Evolutionary conservation across 2,113 vertebrate genomes (phyloP).

Genomic region (Ptychochromis oligacanthus): DNA sequence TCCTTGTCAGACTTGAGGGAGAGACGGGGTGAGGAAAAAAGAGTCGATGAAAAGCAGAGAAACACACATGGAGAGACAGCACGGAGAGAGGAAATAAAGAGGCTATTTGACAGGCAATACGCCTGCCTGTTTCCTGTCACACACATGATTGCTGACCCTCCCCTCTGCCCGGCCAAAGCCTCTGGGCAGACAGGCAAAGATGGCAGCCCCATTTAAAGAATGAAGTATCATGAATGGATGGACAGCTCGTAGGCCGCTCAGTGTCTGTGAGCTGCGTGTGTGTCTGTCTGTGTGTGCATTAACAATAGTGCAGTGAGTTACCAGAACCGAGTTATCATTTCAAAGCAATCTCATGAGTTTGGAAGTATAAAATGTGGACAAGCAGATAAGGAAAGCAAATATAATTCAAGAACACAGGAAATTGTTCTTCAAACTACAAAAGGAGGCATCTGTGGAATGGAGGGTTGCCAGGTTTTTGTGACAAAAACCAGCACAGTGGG

Average conservation of each 20-base stretch:
- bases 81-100: constrained; percentile 42
- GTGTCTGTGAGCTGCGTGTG: background rate
- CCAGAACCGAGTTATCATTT: background rate
- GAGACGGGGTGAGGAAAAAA: constrained; percentile 21
- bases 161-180: constrained; percentile 46
- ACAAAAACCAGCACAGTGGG: background rate
- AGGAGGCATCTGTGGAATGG: background rate
- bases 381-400: background rate
- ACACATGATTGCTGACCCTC: constrained; percentile 61
- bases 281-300: background rate
- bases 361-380: background rate
- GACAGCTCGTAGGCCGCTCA: constrained; percentile 17
- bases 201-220: constrained; percentile 60
- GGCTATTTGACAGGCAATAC: constrained; percentile 58
- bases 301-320: background rate
- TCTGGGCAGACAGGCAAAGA: constrained; percentile 50
- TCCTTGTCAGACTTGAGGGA: constrained; percentile 61
- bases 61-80: constrained; percentile 44
- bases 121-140: constrained; percentile 69
- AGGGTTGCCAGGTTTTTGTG: background rate
- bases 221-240: constrained; percentile 50
- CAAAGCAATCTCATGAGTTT: background rate
- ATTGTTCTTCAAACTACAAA: background rate
- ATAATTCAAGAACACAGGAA: background rate
- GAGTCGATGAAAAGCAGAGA: constrained; percentile 44